Evolutionary conservation across 2,888 invertebrate species (phyloP).

Genomic region (Rhagonycha fulva): DNA sequence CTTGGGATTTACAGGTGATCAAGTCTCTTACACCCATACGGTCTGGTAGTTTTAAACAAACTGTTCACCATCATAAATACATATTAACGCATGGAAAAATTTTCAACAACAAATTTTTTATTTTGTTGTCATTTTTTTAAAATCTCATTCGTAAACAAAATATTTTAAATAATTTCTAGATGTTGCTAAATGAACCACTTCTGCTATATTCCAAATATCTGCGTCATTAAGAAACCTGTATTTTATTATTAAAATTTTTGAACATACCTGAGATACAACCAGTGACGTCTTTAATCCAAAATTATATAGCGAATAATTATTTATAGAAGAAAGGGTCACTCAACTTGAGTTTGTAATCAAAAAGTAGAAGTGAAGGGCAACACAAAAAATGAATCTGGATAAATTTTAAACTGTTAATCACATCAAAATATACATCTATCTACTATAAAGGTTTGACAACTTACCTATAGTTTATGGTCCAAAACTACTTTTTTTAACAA

Average conservation of each 20-base stretch:
- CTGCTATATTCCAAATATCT: not conserved
- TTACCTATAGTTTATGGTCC: too few relatives aligned
- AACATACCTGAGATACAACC: not conserved
- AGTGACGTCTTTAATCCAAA: not conserved
- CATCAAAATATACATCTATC: too few relatives aligned
- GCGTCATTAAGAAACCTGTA: not conserved
- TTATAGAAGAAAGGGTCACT: not conserved
- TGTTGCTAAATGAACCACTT: not conserved
- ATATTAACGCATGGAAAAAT: not conserved
- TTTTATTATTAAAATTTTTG: not conserved
- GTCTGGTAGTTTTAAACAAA: not conserved
- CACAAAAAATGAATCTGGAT: not conserved
- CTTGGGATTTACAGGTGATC: not conserved
- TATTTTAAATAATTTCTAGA: not conserved
- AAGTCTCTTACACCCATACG: not conserved
- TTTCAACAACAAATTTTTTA: too few relatives aligned
- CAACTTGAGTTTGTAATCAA: not conserved
- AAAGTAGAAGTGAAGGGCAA: not conserved
- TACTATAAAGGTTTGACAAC: too few relatives aligned
- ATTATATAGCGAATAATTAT: not conserved
- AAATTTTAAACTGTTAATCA: not conserved
- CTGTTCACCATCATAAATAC: not conserved
- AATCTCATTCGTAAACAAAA: not conserved
- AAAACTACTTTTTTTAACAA: too few relatives aligned
- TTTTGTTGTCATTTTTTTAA: too few relatives aligned